Conservation (phyloP, 1,140 invertebrate genomes). For the Xylocopa sonorina region DNA sequence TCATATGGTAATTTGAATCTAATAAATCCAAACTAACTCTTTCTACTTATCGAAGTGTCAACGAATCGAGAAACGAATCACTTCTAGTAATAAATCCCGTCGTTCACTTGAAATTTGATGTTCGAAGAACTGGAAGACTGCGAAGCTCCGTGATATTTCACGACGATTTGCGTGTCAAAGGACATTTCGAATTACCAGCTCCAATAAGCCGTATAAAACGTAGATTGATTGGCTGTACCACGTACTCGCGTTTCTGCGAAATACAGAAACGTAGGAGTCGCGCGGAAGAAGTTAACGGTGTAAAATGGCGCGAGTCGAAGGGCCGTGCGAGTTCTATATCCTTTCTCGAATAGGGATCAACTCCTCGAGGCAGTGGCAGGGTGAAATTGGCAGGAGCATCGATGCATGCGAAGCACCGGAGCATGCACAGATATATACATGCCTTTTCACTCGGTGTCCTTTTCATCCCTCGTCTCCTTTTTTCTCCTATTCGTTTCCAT, state of each 20-base stretch:
- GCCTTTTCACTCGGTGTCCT: neutral
- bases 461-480: too few species aligned
- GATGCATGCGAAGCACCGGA: slow-evolving; percentile 57
- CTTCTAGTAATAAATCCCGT: neutral
- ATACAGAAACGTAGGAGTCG: neutral
- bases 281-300: neutral
- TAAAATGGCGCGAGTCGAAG: neutral
- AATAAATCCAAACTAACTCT: too few species aligned
- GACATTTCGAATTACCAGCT: neutral
- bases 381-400: slow-evolving; percentile 61
- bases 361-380: slow-evolving; percentile 40
- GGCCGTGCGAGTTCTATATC: neutral
- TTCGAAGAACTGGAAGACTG: neutral
- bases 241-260: neutral
- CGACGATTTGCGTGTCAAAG: slow-evolving; percentile 8
- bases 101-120: neutral
- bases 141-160: neutral
- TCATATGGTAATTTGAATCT: too few species aligned
- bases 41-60: neutral
- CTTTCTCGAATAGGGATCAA: neutral
- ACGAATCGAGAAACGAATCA: too few species aligned
- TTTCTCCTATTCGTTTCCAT: neutral
- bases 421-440: neutral
- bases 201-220: neutral
- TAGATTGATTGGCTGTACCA: neutral